phyloP scores from a whole-genome alignment of 2,113 vertebrate genomes.

The Pithys albifrons region DNA sequence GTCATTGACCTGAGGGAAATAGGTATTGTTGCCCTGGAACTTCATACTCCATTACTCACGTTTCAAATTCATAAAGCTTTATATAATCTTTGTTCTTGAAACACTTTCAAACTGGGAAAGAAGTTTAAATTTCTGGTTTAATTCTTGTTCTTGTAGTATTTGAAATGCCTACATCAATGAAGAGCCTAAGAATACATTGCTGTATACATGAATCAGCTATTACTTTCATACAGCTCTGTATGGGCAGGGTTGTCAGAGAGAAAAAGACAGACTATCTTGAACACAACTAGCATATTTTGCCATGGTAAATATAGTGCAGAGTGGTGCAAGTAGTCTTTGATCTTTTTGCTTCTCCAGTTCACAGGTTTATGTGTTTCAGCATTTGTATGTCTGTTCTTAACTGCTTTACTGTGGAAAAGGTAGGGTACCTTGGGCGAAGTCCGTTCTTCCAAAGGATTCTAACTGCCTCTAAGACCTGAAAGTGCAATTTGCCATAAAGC shows the following conservation, averaged over 20 bases:
- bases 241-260: not conserved
- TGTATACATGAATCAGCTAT: not conserved
- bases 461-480: slow-evolving; percentile 32
- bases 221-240: not conserved
- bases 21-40: not conserved
- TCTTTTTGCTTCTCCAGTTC: not conserved
- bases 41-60: not conserved
- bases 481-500: slow-evolving; percentile 57
- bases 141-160: slow-evolving; percentile 9
- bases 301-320: not conserved
- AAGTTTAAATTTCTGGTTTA: not conserved
- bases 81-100: not conserved
- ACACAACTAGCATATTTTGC: not conserved
- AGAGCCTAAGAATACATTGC: not conserved
- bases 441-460: slow-evolving; percentile 32
- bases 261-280: slow-evolving; percentile 31
- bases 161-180: not conserved
- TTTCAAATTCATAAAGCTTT: not conserved
- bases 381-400: slow-evolving; percentile 43
- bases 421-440: slow-evolving; percentile 5
- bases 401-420: not conserved
- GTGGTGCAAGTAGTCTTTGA: not conserved
- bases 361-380: slow-evolving; percentile 27
- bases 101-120: not conserved
- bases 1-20: not conserved